Conservation (phyloP, 1,140 invertebrate species). For the Ceratitis capitata region DNA sequence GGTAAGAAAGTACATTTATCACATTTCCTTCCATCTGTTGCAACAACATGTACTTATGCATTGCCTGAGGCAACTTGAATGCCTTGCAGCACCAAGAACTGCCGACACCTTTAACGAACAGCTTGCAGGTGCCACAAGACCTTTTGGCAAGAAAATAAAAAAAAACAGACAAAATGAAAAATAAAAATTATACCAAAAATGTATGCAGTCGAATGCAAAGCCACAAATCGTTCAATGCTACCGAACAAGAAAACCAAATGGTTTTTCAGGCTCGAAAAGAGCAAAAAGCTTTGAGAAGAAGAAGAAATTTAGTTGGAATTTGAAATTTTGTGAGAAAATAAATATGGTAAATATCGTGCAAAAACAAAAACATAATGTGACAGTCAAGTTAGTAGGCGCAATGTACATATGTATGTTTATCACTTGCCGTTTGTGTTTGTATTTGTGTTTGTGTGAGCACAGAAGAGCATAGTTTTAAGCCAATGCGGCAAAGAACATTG, state of each 20-base stretch:
- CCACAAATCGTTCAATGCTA: neutral
- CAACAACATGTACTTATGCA: neutral
- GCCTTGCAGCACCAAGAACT: neutral
- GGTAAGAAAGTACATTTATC: neutral
- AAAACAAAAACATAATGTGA: too few relatives aligned
- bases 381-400: neutral
- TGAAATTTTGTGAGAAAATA: neutral
- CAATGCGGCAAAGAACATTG: neutral
- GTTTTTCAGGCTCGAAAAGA: neutral
- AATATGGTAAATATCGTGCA: neutral
- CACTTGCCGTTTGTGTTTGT: too few relatives aligned
- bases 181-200: neutral
- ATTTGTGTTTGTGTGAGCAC: neutral
- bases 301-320: too few relatives aligned
- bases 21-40: neutral
- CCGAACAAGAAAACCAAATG: neutral
- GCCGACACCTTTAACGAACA: neutral
- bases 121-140: neutral
- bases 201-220: neutral
- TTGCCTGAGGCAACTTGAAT: neutral
- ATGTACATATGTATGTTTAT: too few relatives aligned
- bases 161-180: neutral
- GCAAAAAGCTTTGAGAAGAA: neutral
- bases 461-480: neutral
- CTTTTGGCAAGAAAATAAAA: neutral